Conservation (phyloP, 2,113 vertebrate genomes). For the Macquaria australasica region DNA sequence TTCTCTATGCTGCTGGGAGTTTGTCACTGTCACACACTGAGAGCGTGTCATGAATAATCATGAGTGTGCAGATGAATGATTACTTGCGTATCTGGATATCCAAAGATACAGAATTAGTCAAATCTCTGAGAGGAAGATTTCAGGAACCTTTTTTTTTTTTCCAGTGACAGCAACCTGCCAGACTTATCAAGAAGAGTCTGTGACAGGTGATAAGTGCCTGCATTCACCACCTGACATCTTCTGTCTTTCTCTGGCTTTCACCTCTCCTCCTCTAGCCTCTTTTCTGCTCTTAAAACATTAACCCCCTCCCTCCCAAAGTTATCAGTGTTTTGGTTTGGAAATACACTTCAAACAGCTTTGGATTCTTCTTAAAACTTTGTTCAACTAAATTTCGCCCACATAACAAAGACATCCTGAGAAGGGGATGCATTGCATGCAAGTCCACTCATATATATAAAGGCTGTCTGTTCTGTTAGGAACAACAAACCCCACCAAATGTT, state of each 20-base stretch:
- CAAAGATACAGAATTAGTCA: constrained; percentile 49
- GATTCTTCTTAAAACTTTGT: constrained; percentile 31
- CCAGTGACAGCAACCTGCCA: constrained; percentile 48
- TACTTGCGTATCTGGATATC: constrained; percentile 38
- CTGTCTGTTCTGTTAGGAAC: background rate
- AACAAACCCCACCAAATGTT: constrained; percentile 5
- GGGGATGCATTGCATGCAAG: background rate
- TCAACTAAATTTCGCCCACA: background rate
- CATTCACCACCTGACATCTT: constrained; percentile 54
- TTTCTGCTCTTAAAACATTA: constrained; percentile 9
- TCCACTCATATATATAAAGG: background rate
- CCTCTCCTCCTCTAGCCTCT: constrained; percentile 8
- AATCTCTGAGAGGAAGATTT: constrained; percentile 43
- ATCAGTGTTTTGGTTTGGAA: constrained; percentile 5
- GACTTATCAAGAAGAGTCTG: constrained; percentile 26
- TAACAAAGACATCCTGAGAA: background rate
- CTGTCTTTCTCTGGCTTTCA: constrained; percentile 24
- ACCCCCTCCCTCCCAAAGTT: background rate
- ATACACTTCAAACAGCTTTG: constrained; percentile 4
- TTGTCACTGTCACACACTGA: constrained; percentile 53
- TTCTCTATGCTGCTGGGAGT: constrained; percentile 42
- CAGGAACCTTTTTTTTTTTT: background rate
- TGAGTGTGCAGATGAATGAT: constrained; percentile 64
- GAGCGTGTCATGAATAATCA: constrained; percentile 64
- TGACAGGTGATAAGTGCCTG: constrained; percentile 62